Evolutionary conservation across 2,888 invertebrate species (phyloP), one percentile per base, ranked within the genome.

Genomic region (Apamea monoglypha): DNA sequence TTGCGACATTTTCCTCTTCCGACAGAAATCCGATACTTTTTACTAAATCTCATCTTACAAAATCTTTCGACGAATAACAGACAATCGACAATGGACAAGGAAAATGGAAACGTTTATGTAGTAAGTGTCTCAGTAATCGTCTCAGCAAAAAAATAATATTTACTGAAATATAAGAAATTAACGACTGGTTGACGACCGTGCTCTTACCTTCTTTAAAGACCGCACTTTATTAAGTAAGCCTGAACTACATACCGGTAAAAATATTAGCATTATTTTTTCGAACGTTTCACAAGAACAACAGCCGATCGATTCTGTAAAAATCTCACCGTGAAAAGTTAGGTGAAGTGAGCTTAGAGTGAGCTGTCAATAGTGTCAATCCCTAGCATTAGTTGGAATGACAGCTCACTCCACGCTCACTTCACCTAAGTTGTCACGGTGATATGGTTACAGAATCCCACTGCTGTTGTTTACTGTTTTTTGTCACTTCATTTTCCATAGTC

Each of bases 1-100:
- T 53, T 25, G 16, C 32, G 18, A 44, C 56, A 66, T 81, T 81
- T 61, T 61, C 16, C 61, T 25, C 18, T 61, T 56, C 44, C 29
- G 29, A 25, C 67, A 67, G 76, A 61, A 66, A 76, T 36, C 66
- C 59, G 81, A 77, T 61, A 67, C 32, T 25, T 77, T 80, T 64
- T n/a, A 56, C n/a, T 21, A 59, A 67, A 71, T 47, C 61, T 71
- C 63, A n/a, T 12, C 29, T 74, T 56, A 74, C 66, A 40, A 67
- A 71, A 71, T 71, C 70, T 71, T 53, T 71, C 56, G 32, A 74
- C 44, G 32, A 50, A 63, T 47, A 66, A 61, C 36, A 66, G 16
- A 50, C 36, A 76, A 81, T 50, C 40, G 36, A n/a, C 16, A 81
- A 81, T 61, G 29, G 32, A n/a, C 25, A 53, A 68, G 72, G 64